These are phyloP conservation scores for Amazona guildingii DNA, from an alignment of 2,113 vertebrate genomes.

Conservation along the genomic window DNA sequence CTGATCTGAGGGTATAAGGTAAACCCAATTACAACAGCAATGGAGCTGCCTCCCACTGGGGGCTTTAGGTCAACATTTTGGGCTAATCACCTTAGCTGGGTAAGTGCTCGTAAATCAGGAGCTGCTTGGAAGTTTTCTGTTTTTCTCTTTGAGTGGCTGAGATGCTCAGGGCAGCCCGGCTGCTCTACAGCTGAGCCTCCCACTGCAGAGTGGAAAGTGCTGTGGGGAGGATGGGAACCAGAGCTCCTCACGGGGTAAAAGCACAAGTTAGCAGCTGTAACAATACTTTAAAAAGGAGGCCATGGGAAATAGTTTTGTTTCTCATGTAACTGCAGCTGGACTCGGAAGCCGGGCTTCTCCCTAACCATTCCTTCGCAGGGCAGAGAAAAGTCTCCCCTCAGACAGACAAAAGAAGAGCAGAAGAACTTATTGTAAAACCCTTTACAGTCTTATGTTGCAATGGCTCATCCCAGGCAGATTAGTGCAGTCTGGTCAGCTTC, in stretches of 20 bases:
- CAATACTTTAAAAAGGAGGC: background rate
- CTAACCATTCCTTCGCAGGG: background rate
- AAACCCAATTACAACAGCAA: slow-evolving; percentile 44
- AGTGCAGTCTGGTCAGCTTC: background rate
- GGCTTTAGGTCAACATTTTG: slow-evolving; percentile 48
- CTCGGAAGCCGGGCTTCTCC: background rate
- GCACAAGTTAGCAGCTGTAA: background rate
- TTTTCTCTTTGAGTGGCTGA: background rate
- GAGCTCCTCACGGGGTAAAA: background rate
- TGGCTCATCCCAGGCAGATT: background rate
- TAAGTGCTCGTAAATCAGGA: slow-evolving; percentile 29
- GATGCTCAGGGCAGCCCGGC: background rate
- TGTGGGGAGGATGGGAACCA: background rate
- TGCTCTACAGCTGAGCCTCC: background rate
- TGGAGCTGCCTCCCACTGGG: slow-evolving; percentile 20
- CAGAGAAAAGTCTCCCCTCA: background rate
- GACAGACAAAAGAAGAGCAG: background rate
- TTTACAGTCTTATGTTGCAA: background rate
- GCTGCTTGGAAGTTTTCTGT: background rate
- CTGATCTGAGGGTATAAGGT: slow-evolving; percentile 44
- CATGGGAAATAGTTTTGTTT: background rate
- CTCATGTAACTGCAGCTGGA: background rate
- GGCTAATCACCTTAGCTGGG: slow-evolving; percentile 48
- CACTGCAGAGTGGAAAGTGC: background rate
- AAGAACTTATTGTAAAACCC: background rate